Conservation (phyloP, 2,113 vertebrate genomes). For the Plecotus auritus region DNA sequence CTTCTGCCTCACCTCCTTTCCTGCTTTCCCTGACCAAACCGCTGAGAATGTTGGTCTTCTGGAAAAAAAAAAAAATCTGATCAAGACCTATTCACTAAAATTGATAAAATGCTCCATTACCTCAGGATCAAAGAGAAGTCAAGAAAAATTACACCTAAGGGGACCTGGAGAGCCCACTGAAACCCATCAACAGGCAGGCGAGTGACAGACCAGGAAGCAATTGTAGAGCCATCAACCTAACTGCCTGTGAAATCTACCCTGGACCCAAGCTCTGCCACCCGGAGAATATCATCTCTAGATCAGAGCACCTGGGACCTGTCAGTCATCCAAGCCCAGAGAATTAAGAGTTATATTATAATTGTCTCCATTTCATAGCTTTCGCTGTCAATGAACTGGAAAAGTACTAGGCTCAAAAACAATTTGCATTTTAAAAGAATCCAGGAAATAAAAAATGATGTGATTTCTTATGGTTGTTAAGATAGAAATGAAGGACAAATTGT, state of each 20-base stretch:
- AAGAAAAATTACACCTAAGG: constrained; percentile 68
- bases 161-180: constrained; percentile 35
- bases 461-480: constrained; percentile 42
- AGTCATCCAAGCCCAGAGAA: constrained; percentile 55
- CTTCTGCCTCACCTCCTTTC: constrained; percentile 20
- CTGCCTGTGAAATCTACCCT: constrained; percentile 68
- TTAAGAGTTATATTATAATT: constrained; percentile 68
- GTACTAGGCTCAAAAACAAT: constrained; percentile 56
- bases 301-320: constrained; percentile 64
- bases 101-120: constrained; percentile 76
- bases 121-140: constrained; percentile 71
- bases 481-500: constrained; percentile 38
- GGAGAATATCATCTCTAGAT: constrained; percentile 44
- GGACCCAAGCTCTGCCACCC: constrained; percentile 42
- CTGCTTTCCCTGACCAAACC: constrained; percentile 12
- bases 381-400: constrained; percentile 69
- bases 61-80: constrained; percentile 38
- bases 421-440: constrained; percentile 44
- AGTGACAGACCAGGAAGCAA: constrained; percentile 69
- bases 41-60: constrained; percentile 48
- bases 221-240: constrained; percentile 70
- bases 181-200: constrained; percentile 57
- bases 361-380: constrained; percentile 43
- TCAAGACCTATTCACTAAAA: constrained; percentile 64
- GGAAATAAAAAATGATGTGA: constrained; percentile 40